A percentile compares a stretch with the other conserved stretches of the same genome.
phyloP scores from a whole-genome alignment of 2,797 vertebrate species.

The Anguilla marmorata region DNA sequence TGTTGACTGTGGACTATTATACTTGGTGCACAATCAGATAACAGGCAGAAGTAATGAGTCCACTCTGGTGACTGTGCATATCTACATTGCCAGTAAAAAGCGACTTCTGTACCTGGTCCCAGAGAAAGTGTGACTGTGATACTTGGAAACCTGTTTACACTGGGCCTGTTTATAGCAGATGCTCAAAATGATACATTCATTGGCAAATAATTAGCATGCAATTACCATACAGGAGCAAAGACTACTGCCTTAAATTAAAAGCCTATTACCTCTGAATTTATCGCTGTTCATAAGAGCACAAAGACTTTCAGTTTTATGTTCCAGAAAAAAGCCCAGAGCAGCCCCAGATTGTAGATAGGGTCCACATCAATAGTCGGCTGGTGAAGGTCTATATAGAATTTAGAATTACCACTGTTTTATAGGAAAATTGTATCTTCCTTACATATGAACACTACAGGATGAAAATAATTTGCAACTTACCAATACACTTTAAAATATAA shows the following conservation, averaged over 20 bases:
- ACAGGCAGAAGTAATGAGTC: slow-evolving; percentile 38
- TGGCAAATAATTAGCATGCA: slow-evolving; percentile 62
- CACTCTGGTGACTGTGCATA: slow-evolving; percentile 53
- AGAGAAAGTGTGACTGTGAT: slow-evolving; percentile 42
- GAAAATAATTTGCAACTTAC: not conserved
- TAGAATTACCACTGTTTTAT: not conserved
- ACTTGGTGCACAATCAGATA: slow-evolving; percentile 61
- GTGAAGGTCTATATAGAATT: slow-evolving; percentile 3
- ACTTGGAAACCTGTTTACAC: slow-evolving; percentile 48
- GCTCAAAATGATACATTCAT: slow-evolving; percentile 58
- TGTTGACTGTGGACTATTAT: slow-evolving; percentile 44
- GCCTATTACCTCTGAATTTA: slow-evolving; percentile 66
- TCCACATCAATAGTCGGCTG: slow-evolving; percentile 10
- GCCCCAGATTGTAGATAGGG: slow-evolving; percentile 26
- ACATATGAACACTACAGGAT: not conserved
- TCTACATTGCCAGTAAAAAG: slow-evolving; percentile 62
- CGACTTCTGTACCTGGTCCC: slow-evolving; percentile 55
- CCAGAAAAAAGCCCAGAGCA: slow-evolving; percentile 33
- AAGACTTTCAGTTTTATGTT: slow-evolving; percentile 57
- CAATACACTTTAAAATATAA: not conserved
- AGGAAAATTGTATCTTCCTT: not conserved
- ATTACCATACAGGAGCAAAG: slow-evolving; percentile 62
- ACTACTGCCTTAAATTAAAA: slow-evolving; percentile 60
- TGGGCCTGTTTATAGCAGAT: slow-evolving; percentile 63
- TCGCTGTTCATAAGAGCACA: slow-evolving; percentile 63